A percentile compares a stretch with the other conserved stretches of the same genome.
phyloP scores from a whole-genome alignment of 1,140 invertebrate genomes.

The Drosophila albomicans region DNA sequence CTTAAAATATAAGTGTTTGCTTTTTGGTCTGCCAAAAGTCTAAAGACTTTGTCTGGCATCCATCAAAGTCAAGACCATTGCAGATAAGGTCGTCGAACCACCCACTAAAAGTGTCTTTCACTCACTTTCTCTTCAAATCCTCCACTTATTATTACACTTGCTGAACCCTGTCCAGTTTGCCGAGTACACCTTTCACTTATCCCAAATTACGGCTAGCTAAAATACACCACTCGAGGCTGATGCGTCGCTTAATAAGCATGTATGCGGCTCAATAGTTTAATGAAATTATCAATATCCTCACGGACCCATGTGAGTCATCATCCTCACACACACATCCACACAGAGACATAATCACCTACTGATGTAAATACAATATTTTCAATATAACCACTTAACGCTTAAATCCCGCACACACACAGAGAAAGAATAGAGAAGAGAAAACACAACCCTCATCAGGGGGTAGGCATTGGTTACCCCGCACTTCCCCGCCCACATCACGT shows the following conservation, averaged over 20 bases:
- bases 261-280: constrained; percentile 79
- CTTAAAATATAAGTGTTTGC: not conserved
- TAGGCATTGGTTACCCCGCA: constrained; percentile 46
- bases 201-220: constrained; percentile 65
- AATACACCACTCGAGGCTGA: constrained; percentile 49
- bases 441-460: constrained; percentile 47
- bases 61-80: constrained; percentile 56
- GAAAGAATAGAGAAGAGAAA: not conserved
- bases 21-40: not conserved
- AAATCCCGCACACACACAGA: constrained; percentile 66
- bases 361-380: constrained; percentile 84
- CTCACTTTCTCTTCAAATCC: not conserved
- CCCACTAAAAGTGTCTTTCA: constrained; percentile 4
- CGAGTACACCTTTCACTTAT: constrained; percentile 70
- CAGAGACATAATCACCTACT: constrained; percentile 76
- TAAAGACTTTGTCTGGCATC: constrained; percentile 41
- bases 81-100: not conserved
- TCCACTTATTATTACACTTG: constrained; percentile 38
- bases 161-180: not conserved
- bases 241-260: constrained; percentile 30
- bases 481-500: constrained; percentile 6
- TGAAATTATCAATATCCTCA: constrained; percentile 79
- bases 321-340: constrained; percentile 29
- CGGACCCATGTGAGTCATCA: constrained; percentile 69
- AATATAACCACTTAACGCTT: constrained; percentile 84